phyloP scores from a whole-genome alignment of 2,113 vertebrate species.

The Pseudorhombus dupliciocellatus region DNA sequence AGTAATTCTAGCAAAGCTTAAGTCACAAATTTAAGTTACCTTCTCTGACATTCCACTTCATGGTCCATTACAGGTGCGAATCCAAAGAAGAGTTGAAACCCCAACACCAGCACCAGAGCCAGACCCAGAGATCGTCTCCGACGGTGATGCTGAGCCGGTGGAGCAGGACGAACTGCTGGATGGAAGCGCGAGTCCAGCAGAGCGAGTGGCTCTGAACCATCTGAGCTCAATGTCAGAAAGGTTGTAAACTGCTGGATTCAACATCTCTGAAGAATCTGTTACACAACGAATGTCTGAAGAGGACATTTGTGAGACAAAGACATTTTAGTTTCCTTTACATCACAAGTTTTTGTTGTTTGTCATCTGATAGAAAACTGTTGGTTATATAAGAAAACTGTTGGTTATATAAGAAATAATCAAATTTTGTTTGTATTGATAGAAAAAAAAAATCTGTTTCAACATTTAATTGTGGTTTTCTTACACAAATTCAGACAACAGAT shows the following conservation, averaged over 20 bases:
- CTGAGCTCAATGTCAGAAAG: background rate
- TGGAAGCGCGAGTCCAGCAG: constrained; percentile 3
- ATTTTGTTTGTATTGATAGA: constrained; percentile 2
- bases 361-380: constrained; percentile 9
- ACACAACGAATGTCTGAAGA: constrained; percentile 4
- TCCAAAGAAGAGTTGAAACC: constrained; percentile 26
- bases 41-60: background rate
- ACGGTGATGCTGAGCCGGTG: constrained; percentile 20
- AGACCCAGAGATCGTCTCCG: background rate
- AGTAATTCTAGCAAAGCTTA: background rate
- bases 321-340: constrained; percentile 17
- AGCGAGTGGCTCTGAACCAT: constrained; percentile 67
- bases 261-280: constrained; percentile 27
- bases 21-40: background rate
- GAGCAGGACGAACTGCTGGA: constrained; percentile 75
- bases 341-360: background rate
- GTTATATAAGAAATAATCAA: background rate
- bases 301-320: background rate
- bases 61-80: constrained; percentile 53
- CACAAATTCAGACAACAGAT: background rate
- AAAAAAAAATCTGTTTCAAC: constrained; percentile 1
- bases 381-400: constrained; percentile 18
- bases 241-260: background rate
- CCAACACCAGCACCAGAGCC: background rate
- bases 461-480: background rate